Base-by-base conservation (phyloP, 1,140 invertebrate genomes). In the Euwallacea fornicatus region DNA sequence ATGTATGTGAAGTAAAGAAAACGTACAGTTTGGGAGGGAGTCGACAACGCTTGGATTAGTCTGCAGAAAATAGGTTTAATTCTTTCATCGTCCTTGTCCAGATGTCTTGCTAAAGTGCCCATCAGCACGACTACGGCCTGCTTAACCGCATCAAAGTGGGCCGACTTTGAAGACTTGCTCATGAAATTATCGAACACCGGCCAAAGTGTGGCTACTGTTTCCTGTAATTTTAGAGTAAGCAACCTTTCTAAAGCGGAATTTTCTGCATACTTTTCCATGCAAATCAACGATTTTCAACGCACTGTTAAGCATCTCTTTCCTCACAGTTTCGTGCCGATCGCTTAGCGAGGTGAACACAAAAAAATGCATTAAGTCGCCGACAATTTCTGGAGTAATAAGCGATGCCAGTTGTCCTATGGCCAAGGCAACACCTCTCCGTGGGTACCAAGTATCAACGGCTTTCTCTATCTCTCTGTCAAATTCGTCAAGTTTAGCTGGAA, bases 81-180 rank as follows among this genome's bases (percentile, higher is more conserved):
- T 84, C 96, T 81, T 0, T 89, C 85, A 83, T 98, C 94, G 76
- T 92, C 90, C 61, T 92, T 92, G 71, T 97, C 94, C 73, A 99
- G 88, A 88, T 99, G 97, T 46, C 93, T 87, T 1, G 97, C 97
- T 72, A 99, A 84, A 0, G 93, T 96, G 11, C 98, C 98, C 92
- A 99, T 97, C 7, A 99, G 84, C 77, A 99, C 93, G 42, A 99
- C 95, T 50, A 99, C 95, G 75, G 95, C 94, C 80, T 98, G 95
- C 50, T 97, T 88, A 41, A 97, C 93, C 7, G 92, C 90, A 84
- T 99, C 98, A 81, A 89, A 97, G 71, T 89, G 90, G n/a, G 93
- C 90, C 0, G 91, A 94, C 79, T 96, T 92, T 8, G 94, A 93
- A 6, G 94, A 93, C 80, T 92, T 92, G 77, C 96, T 92, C 79